phyloP scores from a whole-genome alignment of 2,797 vertebrate species.

The Falco concolor region DNA sequence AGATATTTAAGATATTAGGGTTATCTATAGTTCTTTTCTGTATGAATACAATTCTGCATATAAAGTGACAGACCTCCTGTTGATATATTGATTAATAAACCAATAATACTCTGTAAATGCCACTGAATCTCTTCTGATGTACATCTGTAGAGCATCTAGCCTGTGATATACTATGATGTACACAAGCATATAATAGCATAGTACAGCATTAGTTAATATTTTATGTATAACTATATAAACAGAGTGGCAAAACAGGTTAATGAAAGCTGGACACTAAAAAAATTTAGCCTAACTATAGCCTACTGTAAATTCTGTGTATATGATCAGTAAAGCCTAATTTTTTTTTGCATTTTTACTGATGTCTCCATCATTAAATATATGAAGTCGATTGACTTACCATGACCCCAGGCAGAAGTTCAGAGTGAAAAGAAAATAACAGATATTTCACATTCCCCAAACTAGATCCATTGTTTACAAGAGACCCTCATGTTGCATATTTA shows the following conservation, averaged over 20 bases:
- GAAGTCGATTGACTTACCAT: background rate
- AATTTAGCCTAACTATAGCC: background rate
- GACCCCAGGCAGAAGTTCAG: background rate
- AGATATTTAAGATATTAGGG: background rate
- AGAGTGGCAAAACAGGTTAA: background rate
- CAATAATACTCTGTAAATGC: background rate
- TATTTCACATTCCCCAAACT: background rate
- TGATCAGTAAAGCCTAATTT: background rate
- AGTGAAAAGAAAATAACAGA: background rate
- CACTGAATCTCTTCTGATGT: background rate
- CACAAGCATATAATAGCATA: background rate
- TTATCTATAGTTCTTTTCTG: background rate
- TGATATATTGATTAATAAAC: conserved; percentile 30
- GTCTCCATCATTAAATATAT: background rate
- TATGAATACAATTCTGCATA: background rate
- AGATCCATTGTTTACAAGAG: background rate
- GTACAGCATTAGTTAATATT: background rate
- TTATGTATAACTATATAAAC: background rate
- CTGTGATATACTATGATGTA: background rate
- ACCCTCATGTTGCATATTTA: background rate
- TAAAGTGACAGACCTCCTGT: background rate
- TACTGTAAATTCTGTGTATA: background rate
- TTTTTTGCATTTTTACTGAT: background rate
- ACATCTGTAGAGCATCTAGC: background rate
- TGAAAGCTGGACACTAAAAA: background rate